These are phyloP conservation scores for Euzophera pinguis DNA, from an alignment of 2,888 invertebrate genomes.

Conservation along the genomic window DNA sequence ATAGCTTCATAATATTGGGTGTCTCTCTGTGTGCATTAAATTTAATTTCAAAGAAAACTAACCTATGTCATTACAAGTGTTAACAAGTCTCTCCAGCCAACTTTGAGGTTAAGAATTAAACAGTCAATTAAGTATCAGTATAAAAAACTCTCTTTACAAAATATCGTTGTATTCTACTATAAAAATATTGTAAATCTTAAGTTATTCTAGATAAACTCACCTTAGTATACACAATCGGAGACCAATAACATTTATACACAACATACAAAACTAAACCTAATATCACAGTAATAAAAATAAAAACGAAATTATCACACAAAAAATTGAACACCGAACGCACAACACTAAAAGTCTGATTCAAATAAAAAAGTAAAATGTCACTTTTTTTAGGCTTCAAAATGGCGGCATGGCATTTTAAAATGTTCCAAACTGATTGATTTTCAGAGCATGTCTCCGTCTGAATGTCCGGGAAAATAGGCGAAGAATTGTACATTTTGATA, in stretches of 20 bases:
- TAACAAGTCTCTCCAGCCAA: too few species aligned
- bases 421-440: slow-evolving; percentile 12
- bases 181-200: too few species aligned
- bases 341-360: slow-evolving; percentile 27
- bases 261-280: slow-evolving; percentile 33
- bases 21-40: too few species aligned
- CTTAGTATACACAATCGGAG: slow-evolving; percentile 47
- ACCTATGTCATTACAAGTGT: too few species aligned
- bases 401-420: slow-evolving; percentile 21
- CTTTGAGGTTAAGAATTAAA: too few species aligned
- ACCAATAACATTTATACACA: slow-evolving; percentile 47
- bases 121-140: too few species aligned
- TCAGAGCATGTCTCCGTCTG: slow-evolving; percentile 11
- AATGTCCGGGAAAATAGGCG: neutral
- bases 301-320: slow-evolving; percentile 26
- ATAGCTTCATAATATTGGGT: too few species aligned
- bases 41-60: too few species aligned
- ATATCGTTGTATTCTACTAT: too few species aligned
- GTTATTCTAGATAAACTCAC: slow-evolving; percentile 33
- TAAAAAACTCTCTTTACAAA: too few species aligned
- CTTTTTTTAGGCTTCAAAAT: slow-evolving; percentile 23
- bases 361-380: slow-evolving; percentile 28
- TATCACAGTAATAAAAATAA: slow-evolving; percentile 31
- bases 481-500: slow-evolving; percentile 9
- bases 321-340: slow-evolving; percentile 25